Evolutionary conservation across 64 coral and sea anemone species (phyloP), one percentile per base, ranked within the genome.

Genomic region (Montipora cactus): DNA sequence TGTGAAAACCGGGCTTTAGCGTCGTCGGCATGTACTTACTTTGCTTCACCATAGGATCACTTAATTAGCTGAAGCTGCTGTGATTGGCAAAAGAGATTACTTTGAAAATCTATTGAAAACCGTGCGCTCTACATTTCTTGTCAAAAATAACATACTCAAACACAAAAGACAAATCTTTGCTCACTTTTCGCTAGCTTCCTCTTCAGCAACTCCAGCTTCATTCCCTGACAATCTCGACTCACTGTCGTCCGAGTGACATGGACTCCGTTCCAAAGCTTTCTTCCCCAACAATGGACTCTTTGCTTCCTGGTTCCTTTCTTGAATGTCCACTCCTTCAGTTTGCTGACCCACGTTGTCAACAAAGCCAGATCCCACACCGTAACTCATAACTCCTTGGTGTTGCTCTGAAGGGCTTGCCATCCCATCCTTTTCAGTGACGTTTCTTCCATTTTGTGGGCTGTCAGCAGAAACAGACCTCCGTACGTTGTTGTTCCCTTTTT

Each of bases 191-290:
- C 44, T 16, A 45, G 15, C 47, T 44, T 84, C 90, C 1, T 82
- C 66, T 75, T 92, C 90, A 69, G 47, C 45, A 48, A 9, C 82
- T 50, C 49, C 37, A 71, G 13, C 50, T 48, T 85, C 91, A 49
- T 93, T 87, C 14, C 74, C 87, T 3, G 72, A 76, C 53, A 44
- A 11, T 87, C 74, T 78, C 49, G 83, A 58, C 46, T 81, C 92
- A 74, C 81, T 88, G 46, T 93, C 92, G 79, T 89, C 87, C 44
- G 87, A 89, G 18, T 89, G 87, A 67, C 23, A 89, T 21, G 87
- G 87, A 79, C 87, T 89, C 20, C 59, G 87, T 19, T 86, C 82
- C 4, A 1, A n/a, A 4, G 2, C 8, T 71, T 86, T 71, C 19
- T 86, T 86, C 9, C 15, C 8, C 25, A 86, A 22, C 1, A 55